Evolutionary conservation across 2,888 invertebrate species (phyloP), one percentile per base, ranked within the genome.

Genomic region (Dorcus hopei): DNA sequence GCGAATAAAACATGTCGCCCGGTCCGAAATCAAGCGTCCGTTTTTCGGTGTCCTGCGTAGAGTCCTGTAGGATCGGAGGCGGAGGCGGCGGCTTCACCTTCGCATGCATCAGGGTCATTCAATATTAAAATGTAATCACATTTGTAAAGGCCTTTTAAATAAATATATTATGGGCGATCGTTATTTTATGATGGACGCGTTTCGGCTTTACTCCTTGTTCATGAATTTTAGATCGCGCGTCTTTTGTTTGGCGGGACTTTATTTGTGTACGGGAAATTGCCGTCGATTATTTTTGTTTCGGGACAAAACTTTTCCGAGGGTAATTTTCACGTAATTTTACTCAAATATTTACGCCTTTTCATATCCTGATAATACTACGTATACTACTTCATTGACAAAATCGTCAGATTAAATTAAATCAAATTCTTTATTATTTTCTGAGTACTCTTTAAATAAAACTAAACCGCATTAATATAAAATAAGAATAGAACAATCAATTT

Each of bases 101-200:
- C 70, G 66, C 71, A 71, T 71, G 69, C 69, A 70, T 70, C 65
- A 64, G 54, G 65, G 63, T 72, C 74, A 74, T 75, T 63, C 69
- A 74, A 74, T 73, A 73, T 75, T 75, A 74, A 75, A 74, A 74
- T 73, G 71, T 75, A 75, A 75, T 74, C 75, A 74, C 75, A 74
- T 74, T 75, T 73, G 72, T 72, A 74, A 75, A 71, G 70, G 70
- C 70, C 69, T 69, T 68, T 68, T 67, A 67, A 63, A 62, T 64
- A 63, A 68, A 67, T 66, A 65, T 64, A 60, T 65, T 60, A 63
- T 65, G 58, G 58, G 62, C 56, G 62, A 65, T 67, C 65, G 64
- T 66, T 65, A 68, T 65, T 67, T 65, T 71, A 68, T 65, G 67
- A 62, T 66, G 61, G 65, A 55, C 65, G 61, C 65, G 67, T 68